Evolutionary conservation across 2,113 vertebrate species (phyloP).

Genomic region (Tiliqua scincoides): DNA sequence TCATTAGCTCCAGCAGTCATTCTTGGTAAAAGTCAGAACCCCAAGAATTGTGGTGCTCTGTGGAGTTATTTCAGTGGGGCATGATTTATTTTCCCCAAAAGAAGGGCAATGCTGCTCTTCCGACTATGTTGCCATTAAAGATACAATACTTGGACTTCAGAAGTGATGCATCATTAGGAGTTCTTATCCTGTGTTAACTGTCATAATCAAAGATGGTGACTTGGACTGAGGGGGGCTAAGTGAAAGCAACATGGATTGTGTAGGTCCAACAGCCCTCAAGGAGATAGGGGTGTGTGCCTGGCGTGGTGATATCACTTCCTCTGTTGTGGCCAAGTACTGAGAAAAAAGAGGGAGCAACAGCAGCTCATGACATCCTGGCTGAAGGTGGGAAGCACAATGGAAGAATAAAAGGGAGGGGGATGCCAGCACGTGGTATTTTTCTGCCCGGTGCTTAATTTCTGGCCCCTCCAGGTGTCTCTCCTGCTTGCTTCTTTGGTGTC

Average conservation of each 20-base stretch:
- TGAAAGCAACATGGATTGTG: neutral
- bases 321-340: neutral
- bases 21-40: too few species aligned
- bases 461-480: neutral
- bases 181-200: neutral
- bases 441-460: neutral
- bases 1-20: too few species aligned
- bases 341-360: neutral
- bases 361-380: neutral
- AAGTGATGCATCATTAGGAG: too few species aligned
- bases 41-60: too few species aligned
- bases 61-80: too few species aligned
- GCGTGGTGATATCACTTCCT: neutral
- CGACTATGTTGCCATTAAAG: too few species aligned
- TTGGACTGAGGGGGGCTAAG: too few species aligned
- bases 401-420: too few species aligned
- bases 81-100: too few species aligned
- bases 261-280: too few species aligned
- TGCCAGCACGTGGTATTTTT: neutral
- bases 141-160: neutral
- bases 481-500: neutral
- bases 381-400: neutral
- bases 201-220: neutral
- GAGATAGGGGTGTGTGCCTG: neutral
- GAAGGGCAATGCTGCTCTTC: too few species aligned